A percentile compares a stretch with the other conserved stretches of the same genome.
phyloP scores from a whole-genome alignment of 2,113 vertebrate genomes.

The Anser brachyrhynchus region DNA sequence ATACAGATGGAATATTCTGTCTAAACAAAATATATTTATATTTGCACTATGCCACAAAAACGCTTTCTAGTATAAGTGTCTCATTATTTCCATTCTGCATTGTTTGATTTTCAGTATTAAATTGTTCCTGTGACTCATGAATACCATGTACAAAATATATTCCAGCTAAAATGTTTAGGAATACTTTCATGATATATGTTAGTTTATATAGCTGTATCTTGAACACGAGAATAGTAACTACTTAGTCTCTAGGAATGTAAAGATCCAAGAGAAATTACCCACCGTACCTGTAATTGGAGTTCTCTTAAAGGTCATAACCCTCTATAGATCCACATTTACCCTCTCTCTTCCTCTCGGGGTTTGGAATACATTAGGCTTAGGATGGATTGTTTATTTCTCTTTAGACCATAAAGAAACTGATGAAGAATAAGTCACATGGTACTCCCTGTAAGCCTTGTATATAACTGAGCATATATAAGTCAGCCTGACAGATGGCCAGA shows the following conservation, averaged over 20 bases:
- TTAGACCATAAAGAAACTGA: conserved; percentile 54
- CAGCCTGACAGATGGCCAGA: background rate
- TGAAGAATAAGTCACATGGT: conserved; percentile 18
- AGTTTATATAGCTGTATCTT: background rate
- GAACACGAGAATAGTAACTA: background rate
- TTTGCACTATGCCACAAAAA: background rate
- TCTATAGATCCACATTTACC: conserved; percentile 62
- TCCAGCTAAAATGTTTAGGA: conserved; percentile 21
- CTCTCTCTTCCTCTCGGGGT: conserved; percentile 31
- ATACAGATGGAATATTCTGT: background rate
- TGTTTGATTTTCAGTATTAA: conserved; percentile 34
- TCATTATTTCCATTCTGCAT: background rate
- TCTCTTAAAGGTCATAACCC: conserved; percentile 65
- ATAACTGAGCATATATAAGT: background rate
- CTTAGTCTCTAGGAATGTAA: conserved; percentile 3
- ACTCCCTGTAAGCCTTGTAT: background rate
- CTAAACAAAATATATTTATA: conserved; percentile 1
- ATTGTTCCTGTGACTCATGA: conserved; percentile 17
- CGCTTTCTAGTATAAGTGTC: background rate
- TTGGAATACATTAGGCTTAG: conserved; percentile 63
- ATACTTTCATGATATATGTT: conserved; percentile 5
- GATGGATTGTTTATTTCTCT: conserved; percentile 54
- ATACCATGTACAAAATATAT: background rate
- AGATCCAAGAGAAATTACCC: conserved; percentile 64
- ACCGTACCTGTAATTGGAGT: conserved; percentile 64